Percentiles rank a stretch among this genome's conserved stretches.
These are phyloP conservation scores for Ceraclea dissimilis DNA, from an alignment of 2,888 invertebrate species.

Conservation along the genomic window DNA sequence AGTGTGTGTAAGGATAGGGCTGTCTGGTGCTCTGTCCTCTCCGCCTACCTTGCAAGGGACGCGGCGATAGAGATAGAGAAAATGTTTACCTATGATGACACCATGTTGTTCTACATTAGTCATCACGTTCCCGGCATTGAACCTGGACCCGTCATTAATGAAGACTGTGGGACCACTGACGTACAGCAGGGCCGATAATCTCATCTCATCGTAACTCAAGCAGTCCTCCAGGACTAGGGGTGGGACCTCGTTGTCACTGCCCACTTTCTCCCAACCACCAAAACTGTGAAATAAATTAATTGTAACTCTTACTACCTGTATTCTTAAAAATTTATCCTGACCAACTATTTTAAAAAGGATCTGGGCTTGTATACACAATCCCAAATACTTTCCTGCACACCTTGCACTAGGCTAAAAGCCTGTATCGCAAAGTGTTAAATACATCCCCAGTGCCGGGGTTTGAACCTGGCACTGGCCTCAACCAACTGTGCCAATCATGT, in stretches of 20 bases:
- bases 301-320: not conserved
- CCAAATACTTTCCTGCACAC: no score
- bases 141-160: slow-evolving; percentile 51
- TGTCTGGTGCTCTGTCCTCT: no score
- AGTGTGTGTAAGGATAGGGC: no score
- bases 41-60: no score
- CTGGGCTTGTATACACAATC: no score
- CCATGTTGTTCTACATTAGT: slow-evolving; percentile 37
- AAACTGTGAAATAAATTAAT: not conserved
- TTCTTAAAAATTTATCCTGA: not conserved
- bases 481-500: no score
- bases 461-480: no score
- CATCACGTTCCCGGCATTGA: slow-evolving; percentile 43
- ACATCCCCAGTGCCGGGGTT: no score
- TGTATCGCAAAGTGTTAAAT: no score
- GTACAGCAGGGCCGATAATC: slow-evolving; percentile 51
- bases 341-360: no score
- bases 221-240: slow-evolving; percentile 48
- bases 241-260: slow-evolving; percentile 47
- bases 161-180: slow-evolving; percentile 54
- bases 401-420: no score
- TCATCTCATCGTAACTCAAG: slow-evolving; percentile 58
- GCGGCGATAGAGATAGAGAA: not conserved
- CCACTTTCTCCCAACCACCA: slow-evolving; percentile 51
- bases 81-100: slow-evolving; percentile 38